Evolutionary conservation across 2,797 vertebrate species (phyloP), one percentile per base, ranked within the genome.

Genomic region (Pangasius larnaudii): DNA sequence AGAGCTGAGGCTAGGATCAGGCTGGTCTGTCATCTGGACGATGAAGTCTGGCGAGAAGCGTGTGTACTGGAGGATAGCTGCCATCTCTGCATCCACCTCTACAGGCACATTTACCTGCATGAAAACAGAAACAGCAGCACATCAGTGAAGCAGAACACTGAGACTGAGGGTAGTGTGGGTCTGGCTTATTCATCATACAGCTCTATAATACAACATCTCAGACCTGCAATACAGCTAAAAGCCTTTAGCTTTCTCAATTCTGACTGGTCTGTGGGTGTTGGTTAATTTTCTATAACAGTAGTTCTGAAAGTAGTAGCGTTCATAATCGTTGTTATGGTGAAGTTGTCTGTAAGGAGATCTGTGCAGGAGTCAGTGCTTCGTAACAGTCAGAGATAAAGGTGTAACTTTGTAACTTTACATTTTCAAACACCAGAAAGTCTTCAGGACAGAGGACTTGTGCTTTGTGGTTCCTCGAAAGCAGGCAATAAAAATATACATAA

Each of bases 21-120:
- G 86, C 69, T 86, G 53, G 71, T 95, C 93, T 49, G 82, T 87
- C 30, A 88, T 90, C 86, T 92, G 88, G 78, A 95, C 90, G 56
- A 84, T 56, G 74, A 96, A 96, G 86, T 96, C 95, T 0, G 91
- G 11, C 10, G 79, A 92, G 88, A 96, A 96, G 46, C 95, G 94
- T 19, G 95, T 95, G 84, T 78, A 90, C 89, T 93, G 94, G 51
- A 96, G 93, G 39, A 96, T 88, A 9, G 92, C 74, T 14, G 95
- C 94, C 93, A 94, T 93, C 85, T 96, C 94, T 77, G 89, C 91
- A 11, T 93, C 91, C 3, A 96, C 95, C 61, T 94, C 88, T 81
- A 94, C 89, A 2, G 92, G 69, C 71, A 93, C 89, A 3, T 93
- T 93, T 88, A 90, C 95, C 96, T 96, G 92, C 1, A 61, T 36